Evolutionary conservation across 2,113 vertebrate species (phyloP), one percentile per base, ranked within the genome.

Genomic region (Pedionomus torquatus): DNA sequence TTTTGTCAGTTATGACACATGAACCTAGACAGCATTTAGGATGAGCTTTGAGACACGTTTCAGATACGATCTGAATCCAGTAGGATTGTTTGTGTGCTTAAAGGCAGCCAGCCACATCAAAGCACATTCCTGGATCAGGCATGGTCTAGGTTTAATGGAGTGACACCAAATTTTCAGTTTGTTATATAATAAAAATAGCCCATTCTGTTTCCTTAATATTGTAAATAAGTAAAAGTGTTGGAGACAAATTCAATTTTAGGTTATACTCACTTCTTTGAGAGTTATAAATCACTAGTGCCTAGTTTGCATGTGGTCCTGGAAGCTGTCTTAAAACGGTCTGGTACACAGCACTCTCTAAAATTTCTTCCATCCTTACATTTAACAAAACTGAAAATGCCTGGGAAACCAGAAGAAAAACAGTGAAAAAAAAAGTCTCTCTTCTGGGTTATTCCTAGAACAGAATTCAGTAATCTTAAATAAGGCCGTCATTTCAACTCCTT

Each of bases 1-100:
- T 96, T 88, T 93, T 92, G 77, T 94, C 90, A 91, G 55, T 31
- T 68, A n/a, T 96, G 95, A 93, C 63, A 49, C 64, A 49, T 19
- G 49, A 87, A 82, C 89, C 87, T 66, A 68, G 75, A 25, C 7
- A 72, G 91, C 71, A 81, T 64, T 91, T 85, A 31, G 66, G 90
- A 95, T 31, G 35, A 94, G 84, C 91, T 89, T 80, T 85, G 90
- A 90, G 90, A 66, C 74, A 89, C 35, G 13, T 71, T 93, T 89
- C 77, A 89, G 95, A 93, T 87, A 82, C 90, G 54, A 90, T 64
- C 79, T 82, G 77, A 70, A 75, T 61, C 74, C 82, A 74, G 37
- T 4, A 43, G 90, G 68, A 51, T 61, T 93, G 76, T 55, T 87
- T 30, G 69, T 68, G 72, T 35, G 44, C 54, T 76, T 72, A 88